Percentiles rank a stretch among this genome's conserved stretches.
phyloP scores from a whole-genome alignment of 2,113 vertebrate genomes.

The Amphiprion percula region DNA sequence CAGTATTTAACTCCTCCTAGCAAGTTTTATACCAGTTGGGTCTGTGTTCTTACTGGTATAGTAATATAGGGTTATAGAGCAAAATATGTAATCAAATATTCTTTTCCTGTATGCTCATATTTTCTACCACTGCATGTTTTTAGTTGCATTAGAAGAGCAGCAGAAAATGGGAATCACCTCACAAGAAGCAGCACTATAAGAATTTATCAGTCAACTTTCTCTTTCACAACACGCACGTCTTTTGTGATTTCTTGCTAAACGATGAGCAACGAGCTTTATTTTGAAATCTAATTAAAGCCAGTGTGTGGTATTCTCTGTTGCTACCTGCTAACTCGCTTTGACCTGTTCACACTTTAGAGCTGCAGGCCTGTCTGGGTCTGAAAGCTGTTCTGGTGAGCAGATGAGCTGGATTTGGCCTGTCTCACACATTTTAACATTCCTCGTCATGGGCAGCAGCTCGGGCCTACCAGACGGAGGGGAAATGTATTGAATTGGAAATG shows the following conservation, averaged over 20 bases:
- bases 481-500: constrained; percentile 25
- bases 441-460: constrained; percentile 79
- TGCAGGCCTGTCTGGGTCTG: constrained; percentile 35
- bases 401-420: constrained; percentile 82
- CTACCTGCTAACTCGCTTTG: constrained; percentile 75
- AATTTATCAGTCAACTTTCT: background rate
- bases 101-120: too few species aligned
- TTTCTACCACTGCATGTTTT: background rate
- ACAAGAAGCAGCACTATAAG: background rate
- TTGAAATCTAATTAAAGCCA: too few species aligned
- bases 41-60: background rate
- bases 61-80: background rate
- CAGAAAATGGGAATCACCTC: background rate
- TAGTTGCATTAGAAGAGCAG: background rate
- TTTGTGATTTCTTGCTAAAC: too few species aligned
- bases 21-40: background rate
- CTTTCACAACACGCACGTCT: too few species aligned
- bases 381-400: constrained; percentile 71
- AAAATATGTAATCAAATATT: background rate
- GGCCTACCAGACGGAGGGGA: constrained; percentile 21
- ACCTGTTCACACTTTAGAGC: constrained; percentile 56
- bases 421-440: constrained; percentile 84
- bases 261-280: too few species aligned
- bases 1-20: background rate
- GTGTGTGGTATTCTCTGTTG: constrained; percentile 1